Base-by-base conservation (phyloP, 2,113 vertebrate genomes). In the Nothocercus nigrocapillus region DNA sequence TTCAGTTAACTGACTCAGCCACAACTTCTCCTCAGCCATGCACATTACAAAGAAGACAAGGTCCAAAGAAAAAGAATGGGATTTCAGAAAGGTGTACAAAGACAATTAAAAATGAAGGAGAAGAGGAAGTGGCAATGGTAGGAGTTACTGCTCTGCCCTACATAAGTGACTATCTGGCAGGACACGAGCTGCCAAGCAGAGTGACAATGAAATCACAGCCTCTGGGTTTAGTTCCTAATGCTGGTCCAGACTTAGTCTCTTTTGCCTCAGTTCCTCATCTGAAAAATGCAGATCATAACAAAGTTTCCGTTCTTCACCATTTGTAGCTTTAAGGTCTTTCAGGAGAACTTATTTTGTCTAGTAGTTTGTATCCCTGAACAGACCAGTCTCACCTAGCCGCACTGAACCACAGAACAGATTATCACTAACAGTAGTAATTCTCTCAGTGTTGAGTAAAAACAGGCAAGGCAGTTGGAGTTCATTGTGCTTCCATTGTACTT, bases 91-190 rank as follows among this genome's bases (percentile, higher is more conserved):
- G 18, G 61, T 92, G 85, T 75, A 77, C 1, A 15, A 61, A 88
- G 12, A 1, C 62, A 86, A 92, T 72, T 77, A 64, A 92, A 94
- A 90, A 86, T 72, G 17, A 94, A 94, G 13, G 16, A 77, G 24
- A 59, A 63, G 30, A 68, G 45, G 11, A 89, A n/a, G 38, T 36
- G 4, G 28, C 20, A 54, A 45, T 40, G 49, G 16, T 56, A 85
- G 44, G 20, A 13, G 11, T 83, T 69, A 44, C 22, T 40, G 27
- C 22, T 13, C 14, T 64, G 24, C 21, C 34, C 70, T 56, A 36
- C 11, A 2, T 30, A 69, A 53, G 53, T 56, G 15, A 51, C 16
- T 34, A 11, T 30, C 30, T 78, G 53, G 17, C 17, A 79, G 30
- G 24, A 58, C 9, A 40, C 7, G 44, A 21, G 27, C 15, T 56